Conservation (phyloP, 2,797 vertebrate species). For the Orestias chungarensis region DNA sequence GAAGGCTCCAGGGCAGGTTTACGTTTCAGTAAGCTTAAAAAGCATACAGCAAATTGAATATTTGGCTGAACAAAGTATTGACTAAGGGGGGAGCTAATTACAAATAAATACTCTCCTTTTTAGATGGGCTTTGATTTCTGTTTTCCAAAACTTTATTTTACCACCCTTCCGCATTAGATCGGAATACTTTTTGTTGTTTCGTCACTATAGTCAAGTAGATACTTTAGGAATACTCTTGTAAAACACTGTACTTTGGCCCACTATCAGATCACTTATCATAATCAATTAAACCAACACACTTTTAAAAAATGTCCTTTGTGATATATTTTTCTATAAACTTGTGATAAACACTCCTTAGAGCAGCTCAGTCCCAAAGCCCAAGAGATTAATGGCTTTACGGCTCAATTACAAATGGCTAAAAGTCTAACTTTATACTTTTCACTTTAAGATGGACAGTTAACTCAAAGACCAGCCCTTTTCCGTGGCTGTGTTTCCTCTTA, state of each 20-base stretch:
- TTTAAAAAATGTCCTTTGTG: not conserved
- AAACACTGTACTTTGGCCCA: not conserved
- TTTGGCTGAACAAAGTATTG: not conserved
- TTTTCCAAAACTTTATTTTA: not conserved
- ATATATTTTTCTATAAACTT: not conserved
- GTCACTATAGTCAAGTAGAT: no score
- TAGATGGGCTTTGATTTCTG: not conserved
- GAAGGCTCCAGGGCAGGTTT: not conserved
- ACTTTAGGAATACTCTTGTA: not conserved
- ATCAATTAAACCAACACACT: not conserved
- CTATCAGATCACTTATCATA: no score
- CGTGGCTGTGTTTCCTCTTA: slow-evolving; percentile 53
- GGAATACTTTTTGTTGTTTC: not conserved
- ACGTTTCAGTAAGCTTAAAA: not conserved
- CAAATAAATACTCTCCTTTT: not conserved
- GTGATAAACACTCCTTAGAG: no score
- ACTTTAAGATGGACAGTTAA: slow-evolving; percentile 20
- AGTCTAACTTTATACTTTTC: slow-evolving; percentile 15
- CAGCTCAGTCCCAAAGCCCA: not conserved
- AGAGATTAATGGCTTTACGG: not conserved
- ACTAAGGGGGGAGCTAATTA: not conserved
- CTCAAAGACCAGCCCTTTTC: slow-evolving; percentile 6
- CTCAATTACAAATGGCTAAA: no score
- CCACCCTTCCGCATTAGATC: not conserved
- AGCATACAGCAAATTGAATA: not conserved